Percentiles rank a stretch among this genome's conserved stretches.
Evolutionary conservation across 2,888 invertebrate genomes (phyloP).

Genomic region (Conchocele bisecta): DNA sequence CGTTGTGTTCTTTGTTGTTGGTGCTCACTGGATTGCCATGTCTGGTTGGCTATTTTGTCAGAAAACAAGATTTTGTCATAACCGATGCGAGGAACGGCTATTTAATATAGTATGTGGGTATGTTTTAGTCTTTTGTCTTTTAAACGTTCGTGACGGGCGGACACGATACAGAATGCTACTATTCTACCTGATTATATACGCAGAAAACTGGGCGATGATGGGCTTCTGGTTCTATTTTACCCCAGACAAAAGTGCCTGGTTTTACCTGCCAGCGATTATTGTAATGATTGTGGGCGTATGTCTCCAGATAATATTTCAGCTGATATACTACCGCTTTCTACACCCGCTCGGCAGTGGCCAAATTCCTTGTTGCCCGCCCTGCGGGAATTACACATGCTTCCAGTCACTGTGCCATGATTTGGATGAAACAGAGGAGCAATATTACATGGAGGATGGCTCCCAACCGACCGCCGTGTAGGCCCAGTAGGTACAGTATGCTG

Average conservation of each 20-base stretch:
- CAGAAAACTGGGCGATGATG: slow-evolving; percentile 83
- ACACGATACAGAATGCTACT: slow-evolving; percentile 86
- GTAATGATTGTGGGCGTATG: slow-evolving; percentile 77
- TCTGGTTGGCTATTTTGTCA: slow-evolving; percentile 82
- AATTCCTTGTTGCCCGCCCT: slow-evolving; percentile 66
- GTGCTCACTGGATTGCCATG: slow-evolving; percentile 82
- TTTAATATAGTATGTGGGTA: slow-evolving; percentile 88
- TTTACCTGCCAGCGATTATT: slow-evolving; percentile 78
- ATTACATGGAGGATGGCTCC: slow-evolving; percentile 34
- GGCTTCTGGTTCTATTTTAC: slow-evolving; percentile 82
- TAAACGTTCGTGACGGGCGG: slow-evolving; percentile 91
- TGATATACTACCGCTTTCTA: slow-evolving; percentile 80
- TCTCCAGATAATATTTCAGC: slow-evolving; percentile 76
- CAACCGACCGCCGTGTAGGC: no score
- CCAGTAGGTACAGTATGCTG: no score
- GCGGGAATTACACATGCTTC: slow-evolving; percentile 63
- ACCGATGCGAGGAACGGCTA: slow-evolving; percentile 73
- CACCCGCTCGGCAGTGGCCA: slow-evolving; percentile 76
- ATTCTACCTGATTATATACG: slow-evolving; percentile 82
- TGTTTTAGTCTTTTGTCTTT: slow-evolving; percentile 93
- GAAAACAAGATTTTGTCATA: slow-evolving; percentile 73
- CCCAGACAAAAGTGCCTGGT: slow-evolving; percentile 75
- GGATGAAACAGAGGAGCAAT: slow-evolving; percentile 32
- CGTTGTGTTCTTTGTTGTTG: slow-evolving; percentile 79
- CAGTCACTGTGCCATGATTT: slow-evolving; percentile 72